Percentiles rank a stretch among this genome's conserved stretches.
Evolutionary conservation across 2,888 invertebrate species (phyloP).

Genomic region (Colostygia pectinataria): DNA sequence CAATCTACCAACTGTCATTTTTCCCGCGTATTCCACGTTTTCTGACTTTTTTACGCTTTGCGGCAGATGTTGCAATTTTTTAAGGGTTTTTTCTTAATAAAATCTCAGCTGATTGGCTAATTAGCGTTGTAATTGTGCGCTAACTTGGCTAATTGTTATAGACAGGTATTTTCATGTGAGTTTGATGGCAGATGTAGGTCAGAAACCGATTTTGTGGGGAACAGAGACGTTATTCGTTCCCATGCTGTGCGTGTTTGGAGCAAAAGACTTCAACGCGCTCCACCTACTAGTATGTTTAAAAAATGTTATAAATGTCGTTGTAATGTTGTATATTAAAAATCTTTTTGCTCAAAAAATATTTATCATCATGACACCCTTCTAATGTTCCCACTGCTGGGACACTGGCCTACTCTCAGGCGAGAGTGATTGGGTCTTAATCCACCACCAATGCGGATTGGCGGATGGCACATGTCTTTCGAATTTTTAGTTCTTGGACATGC

Average conservation of each 20-base stretch:
- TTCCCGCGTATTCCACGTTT: conserved; percentile 57
- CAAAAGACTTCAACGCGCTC: conserved; percentile 19
- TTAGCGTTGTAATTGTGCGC: conserved; percentile 49
- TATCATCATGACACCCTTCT: too few species aligned
- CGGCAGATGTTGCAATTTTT: conserved; percentile 58
- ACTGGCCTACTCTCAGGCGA: too few species aligned
- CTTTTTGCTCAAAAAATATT: too few species aligned
- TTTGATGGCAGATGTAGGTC: conserved; percentile 61
- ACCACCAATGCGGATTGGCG: too few species aligned
- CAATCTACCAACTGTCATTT: conserved; percentile 74
- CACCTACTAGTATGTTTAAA: too few species aligned
- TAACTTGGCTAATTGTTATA: conserved; percentile 50
- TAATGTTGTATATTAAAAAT: too few species aligned
- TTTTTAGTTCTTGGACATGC: too few species aligned
- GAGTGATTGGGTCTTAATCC: too few species aligned
- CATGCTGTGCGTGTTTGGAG: conserved; percentile 3
- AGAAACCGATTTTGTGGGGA: conserved; percentile 27
- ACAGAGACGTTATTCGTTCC: background rate
- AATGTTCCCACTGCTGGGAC: too few species aligned
- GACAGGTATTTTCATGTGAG: conserved; percentile 58
- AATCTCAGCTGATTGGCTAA: conserved; percentile 64
- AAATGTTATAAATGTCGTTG: too few species aligned
- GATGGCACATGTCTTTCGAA: too few species aligned
- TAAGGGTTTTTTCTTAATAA: conserved; percentile 24
- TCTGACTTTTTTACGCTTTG: conserved; percentile 32